Conservation (phyloP, 53 echinoderm and acorn worm species). For the Holothuria scabra region DNA sequence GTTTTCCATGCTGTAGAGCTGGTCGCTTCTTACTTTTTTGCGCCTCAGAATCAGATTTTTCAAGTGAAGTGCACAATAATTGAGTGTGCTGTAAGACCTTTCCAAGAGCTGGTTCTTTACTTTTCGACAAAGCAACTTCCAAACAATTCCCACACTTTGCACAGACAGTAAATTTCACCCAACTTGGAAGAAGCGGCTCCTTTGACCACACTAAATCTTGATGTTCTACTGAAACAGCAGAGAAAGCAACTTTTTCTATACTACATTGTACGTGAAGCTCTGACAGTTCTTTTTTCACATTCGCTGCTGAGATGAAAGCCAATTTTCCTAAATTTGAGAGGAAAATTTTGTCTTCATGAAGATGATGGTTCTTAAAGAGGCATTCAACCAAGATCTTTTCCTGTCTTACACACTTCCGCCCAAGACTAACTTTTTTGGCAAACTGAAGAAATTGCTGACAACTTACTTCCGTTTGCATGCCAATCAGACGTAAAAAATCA, state of each 20-base stretch:
- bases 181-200: not conserved
- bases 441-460: not conserved
- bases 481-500: not conserved
- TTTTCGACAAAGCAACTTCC: not conserved
- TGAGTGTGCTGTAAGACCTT: not conserved
- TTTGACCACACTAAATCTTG: not conserved
- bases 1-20: not conserved
- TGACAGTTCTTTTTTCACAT: not conserved
- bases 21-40: too few species aligned
- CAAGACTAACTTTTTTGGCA: not conserved
- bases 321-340: not conserved
- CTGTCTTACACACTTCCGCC: not conserved
- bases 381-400: not conserved
- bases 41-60: too few species aligned
- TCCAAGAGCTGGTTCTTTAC: not conserved
- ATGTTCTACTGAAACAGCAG: not conserved
- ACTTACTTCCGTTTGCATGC: not conserved
- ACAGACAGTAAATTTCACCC: not conserved
- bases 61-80: not conserved
- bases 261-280: conserved; percentile 2
- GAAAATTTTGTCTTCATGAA: not conserved
- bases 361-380: not conserved
- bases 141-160: not conserved
- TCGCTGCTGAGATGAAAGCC: conserved; percentile 9
- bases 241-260: not conserved